A percentile compares a stretch with the other conserved stretches of the same genome.
Evolutionary conservation across 2,888 invertebrate species (phyloP).

Genomic region (Hyposoter dolosus): DNA sequence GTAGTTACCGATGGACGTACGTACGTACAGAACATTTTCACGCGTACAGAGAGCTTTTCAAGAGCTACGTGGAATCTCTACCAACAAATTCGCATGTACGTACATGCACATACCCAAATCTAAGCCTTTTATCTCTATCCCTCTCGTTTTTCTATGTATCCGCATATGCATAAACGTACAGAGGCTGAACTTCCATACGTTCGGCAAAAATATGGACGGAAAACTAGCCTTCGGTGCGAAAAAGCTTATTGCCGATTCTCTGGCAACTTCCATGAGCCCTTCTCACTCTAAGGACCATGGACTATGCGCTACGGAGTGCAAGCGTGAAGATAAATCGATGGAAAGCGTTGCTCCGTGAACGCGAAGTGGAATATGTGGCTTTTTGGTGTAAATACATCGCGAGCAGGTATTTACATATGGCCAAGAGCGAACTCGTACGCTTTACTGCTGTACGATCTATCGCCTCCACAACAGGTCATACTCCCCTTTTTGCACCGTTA

Average conservation of each 20-base stretch:
- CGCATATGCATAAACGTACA: background rate
- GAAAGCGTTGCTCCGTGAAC: constrained; percentile 40
- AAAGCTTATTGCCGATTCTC: background rate
- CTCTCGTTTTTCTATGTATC: background rate
- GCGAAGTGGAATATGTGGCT: constrained; percentile 64
- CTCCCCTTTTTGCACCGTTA: background rate
- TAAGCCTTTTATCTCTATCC: background rate
- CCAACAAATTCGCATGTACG: constrained; percentile 40
- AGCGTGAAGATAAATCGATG: constrained; percentile 58
- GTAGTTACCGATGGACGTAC: constrained; percentile 43
- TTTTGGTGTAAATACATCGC: constrained; percentile 52
- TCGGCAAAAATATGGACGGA: background rate
- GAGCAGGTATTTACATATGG: constrained; percentile 65
- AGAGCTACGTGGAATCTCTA: constrained; percentile 17
- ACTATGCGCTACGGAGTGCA: constrained; percentile 11
- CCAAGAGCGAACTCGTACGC: constrained; percentile 57
- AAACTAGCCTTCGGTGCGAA: background rate
- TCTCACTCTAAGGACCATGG: background rate
- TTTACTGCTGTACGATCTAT: constrained; percentile 55
- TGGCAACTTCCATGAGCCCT: background rate
- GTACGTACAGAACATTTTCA: constrained; percentile 47
- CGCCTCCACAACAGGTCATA: constrained; percentile 31
- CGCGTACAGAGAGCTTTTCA: constrained; percentile 55
- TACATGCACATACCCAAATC: background rate
- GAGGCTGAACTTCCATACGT: background rate